Base-by-base conservation (phyloP, 2,797 vertebrate genomes). In the Leuciscus waleckii region DNA sequence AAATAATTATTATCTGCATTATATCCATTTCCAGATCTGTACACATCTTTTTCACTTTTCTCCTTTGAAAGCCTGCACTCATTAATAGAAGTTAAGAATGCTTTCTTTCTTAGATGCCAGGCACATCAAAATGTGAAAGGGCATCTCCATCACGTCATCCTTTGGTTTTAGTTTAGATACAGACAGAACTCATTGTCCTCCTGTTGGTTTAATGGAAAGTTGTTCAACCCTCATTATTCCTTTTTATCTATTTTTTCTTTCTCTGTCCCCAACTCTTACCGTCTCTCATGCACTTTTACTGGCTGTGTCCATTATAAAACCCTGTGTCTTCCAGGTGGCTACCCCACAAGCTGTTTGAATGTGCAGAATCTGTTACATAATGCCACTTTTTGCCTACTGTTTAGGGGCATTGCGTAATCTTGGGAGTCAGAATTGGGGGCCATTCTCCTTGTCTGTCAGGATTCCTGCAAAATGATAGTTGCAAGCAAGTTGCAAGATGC, bases 301-400 rank as follows among this genome's bases (percentile, higher is more conserved):
- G 73, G 43, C 88, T 91, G 82, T 90, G 83, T 69, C 58, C 7
- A 39, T 80, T 83, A 58, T 87, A 89, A 89, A 88, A 87, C 90
- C 91, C 87, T 87, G 84, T 91, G 92, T 92, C 91, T 93, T 93
- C 90, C 91, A 84, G 92, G 90, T 69, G 89, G 91, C 90, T 91
- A 90, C 92, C 90, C 87, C 49, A 79, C 49, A 79, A 88, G 87
- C 89, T 90, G 91, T 91, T 89, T 92, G 90, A 93, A 92, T 91
- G 92, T 86, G 82, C 91, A 89, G 89, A 39, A 85, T 89, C 84
- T 19, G 85, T 95, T 95, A 94, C 85, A 89, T 94, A 95, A 95
- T 88, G 82, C 91, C 63, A 89, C 91, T 92, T 51, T 63, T 65
- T 89, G 89, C 90, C 88, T 61, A 32, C n/a, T 87, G 86, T 90